Evolutionary conservation across 1,140 invertebrate genomes (phyloP).

Genomic region (Macrotrachela quadricornifera): DNA sequence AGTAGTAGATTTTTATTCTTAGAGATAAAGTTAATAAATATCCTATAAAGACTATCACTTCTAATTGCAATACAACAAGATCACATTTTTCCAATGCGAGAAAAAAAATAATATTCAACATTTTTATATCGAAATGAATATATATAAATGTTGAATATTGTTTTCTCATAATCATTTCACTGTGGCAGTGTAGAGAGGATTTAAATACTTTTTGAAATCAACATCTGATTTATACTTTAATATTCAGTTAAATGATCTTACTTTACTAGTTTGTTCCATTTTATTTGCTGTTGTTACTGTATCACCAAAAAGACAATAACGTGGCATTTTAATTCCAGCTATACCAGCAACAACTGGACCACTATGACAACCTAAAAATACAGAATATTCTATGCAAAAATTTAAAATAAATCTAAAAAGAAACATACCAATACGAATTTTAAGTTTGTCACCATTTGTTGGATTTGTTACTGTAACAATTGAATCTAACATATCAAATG

Average conservation of each 20-base stretch:
- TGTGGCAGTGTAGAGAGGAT: too few relatives aligned
- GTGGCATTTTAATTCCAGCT: slow-evolving; percentile 31
- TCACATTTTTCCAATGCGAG: too few relatives aligned
- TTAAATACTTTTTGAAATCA: too few relatives aligned
- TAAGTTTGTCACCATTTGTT: slow-evolving; percentile 63
- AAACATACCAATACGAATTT: slow-evolving; percentile 48
- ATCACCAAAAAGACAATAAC: slow-evolving; percentile 79
- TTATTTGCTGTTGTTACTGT: slow-evolving; percentile 50
- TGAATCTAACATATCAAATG: slow-evolving; percentile 51
- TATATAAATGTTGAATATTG: too few relatives aligned
- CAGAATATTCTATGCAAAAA: background rate
- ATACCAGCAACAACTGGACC: slow-evolving; percentile 6
- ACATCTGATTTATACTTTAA: too few relatives aligned
- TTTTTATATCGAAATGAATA: too few relatives aligned
- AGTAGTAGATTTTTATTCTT: too few relatives aligned
- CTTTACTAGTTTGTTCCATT: slow-evolving; percentile 8
- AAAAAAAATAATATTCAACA: too few relatives aligned
- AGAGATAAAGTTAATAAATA: too few relatives aligned
- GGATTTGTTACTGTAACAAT: slow-evolving; percentile 70
- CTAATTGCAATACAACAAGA: too few relatives aligned
- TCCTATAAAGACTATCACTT: too few relatives aligned
- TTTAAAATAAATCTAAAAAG: background rate
- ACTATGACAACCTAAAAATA: slow-evolving; percentile 1
- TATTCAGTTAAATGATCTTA: background rate
- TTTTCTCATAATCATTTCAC: too few relatives aligned